Evolutionary conservation across 2,797 vertebrate species (phyloP).

Genomic region (Trematomus bernacchii): DNA sequence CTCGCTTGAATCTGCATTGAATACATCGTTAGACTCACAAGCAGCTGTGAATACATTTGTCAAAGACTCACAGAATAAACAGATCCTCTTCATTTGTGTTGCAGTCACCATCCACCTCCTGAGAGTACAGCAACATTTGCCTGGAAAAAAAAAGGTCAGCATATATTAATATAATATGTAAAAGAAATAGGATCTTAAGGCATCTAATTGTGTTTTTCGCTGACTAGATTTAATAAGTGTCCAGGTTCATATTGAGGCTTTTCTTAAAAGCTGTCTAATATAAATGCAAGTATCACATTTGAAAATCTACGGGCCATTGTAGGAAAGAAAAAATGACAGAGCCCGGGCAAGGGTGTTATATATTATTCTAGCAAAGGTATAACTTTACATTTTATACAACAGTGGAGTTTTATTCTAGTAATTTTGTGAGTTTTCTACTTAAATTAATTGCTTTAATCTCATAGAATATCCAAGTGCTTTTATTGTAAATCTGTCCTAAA

Average conservation of each 20-base stretch:
- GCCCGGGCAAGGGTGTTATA: no score
- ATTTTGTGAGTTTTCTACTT: no score
- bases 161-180: background rate
- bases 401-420: no score
- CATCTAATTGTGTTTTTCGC: background rate
- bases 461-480: no score
- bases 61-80: slow-evolving; percentile 94
- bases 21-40: background rate
- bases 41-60: background rate
- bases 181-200: background rate
- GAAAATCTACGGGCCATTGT: no score
- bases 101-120: slow-evolving; percentile 95
- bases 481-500: no score
- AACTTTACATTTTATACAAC: no score
- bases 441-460: no score
- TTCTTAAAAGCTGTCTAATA: background rate
- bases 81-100: slow-evolving; percentile 97
- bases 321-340: no score
- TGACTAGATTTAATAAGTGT: background rate
- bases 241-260: background rate
- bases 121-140: slow-evolving; percentile 96
- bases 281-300: no score
- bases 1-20: no score
- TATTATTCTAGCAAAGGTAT: no score
- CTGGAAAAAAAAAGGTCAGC: slow-evolving; percentile 72